Percentiles rank a stretch among this genome's conserved stretches.
phyloP scores from a whole-genome alignment of 2,797 vertebrate species.

The Stomatorhinus walkeri region DNA sequence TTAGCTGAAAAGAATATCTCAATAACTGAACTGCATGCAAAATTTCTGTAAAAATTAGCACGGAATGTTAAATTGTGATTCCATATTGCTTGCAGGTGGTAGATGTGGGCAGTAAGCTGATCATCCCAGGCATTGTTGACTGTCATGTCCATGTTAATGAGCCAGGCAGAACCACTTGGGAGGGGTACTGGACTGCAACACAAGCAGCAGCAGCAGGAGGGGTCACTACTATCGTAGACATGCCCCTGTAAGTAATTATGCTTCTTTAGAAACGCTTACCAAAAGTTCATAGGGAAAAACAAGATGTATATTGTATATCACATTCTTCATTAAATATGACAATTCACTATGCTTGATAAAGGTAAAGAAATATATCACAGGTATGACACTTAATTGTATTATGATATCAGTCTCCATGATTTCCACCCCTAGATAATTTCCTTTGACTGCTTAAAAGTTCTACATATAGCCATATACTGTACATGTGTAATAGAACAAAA shows the following conservation, averaged over 20 bases:
- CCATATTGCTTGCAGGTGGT: constrained; percentile 49
- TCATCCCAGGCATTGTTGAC: constrained; percentile 74
- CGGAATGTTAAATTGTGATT: not conserved
- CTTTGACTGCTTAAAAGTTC: not conserved
- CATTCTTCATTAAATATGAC: not conserved
- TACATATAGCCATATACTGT: not conserved
- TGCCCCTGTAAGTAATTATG: constrained; percentile 62
- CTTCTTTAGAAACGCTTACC: not conserved
- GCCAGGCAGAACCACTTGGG: constrained; percentile 65
- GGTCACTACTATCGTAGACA: constrained; percentile 73
- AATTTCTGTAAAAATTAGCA: not conserved
- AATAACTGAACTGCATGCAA: not conserved
- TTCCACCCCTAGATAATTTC: not conserved
- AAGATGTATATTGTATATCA: no score
- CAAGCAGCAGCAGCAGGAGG: constrained; percentile 71
- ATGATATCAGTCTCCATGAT: not conserved
- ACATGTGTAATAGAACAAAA: not conserved
- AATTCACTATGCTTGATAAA: not conserved
- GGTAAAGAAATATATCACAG: not conserved
- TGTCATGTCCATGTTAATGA: constrained; percentile 73
- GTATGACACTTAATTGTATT: not conserved
- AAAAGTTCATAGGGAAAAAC: not conserved
- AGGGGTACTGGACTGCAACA: constrained; percentile 70
- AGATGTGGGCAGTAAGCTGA: constrained; percentile 65
- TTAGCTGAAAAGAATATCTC: not conserved